These are phyloP conservation scores for Drosophila phalerata DNA, from an alignment of 2,888 invertebrate genomes.

Conservation along the genomic window DNA sequence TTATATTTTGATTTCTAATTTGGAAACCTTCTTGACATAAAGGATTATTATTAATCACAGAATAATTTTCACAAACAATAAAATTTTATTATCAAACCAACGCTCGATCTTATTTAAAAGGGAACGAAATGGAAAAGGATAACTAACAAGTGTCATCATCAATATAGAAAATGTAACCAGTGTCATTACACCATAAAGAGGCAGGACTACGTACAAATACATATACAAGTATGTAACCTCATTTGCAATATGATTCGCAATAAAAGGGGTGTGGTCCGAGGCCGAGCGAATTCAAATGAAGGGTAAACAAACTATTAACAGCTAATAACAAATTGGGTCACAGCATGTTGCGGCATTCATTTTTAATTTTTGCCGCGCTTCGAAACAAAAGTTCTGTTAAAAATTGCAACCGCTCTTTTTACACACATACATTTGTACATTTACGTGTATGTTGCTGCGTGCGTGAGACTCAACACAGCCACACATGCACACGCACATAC, in stretches of 20 bases:
- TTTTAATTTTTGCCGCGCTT: constrained; percentile 48
- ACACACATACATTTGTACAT: background rate
- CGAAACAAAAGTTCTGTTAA: constrained; percentile 23
- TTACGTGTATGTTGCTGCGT: constrained; percentile 11
- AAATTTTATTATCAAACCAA: background rate
- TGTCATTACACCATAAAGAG: constrained; percentile 7
- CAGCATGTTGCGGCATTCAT: background rate
- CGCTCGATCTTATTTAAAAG: background rate
- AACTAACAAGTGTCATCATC: background rate
- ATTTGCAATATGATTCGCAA: constrained; percentile 4
- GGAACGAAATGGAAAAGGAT: background rate
- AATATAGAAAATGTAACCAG: background rate
- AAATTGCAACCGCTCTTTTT: constrained; percentile 39
- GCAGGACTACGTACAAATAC: background rate
- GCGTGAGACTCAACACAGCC: constrained; percentile 13
- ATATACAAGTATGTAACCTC: background rate
- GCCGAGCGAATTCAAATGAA: background rate
- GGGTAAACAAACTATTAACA: background rate
- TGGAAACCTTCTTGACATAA: background rate
- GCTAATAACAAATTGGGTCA: constrained; percentile 19
- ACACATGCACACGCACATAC: constrained; percentile 1
- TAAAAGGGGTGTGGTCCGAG: constrained; percentile 27
- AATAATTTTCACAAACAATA: background rate
- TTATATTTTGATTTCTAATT: background rate
- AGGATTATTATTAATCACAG: background rate